Evolutionary conservation across 1,140 invertebrate genomes (phyloP).

Genomic region (Heterodera schachtii): DNA sequence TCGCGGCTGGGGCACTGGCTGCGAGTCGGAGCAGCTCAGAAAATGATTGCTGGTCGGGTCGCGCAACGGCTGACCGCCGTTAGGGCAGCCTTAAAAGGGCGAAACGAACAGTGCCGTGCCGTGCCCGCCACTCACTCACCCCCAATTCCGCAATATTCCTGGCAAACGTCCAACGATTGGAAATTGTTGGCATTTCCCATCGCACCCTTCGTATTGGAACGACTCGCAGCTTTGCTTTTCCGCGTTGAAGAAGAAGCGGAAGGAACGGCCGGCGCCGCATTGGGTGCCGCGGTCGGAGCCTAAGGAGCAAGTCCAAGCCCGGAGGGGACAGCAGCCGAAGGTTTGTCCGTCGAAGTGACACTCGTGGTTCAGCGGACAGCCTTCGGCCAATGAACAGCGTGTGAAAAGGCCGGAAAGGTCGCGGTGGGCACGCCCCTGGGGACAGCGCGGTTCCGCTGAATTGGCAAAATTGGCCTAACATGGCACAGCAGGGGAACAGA

Average conservation of each 20-base stretch:
- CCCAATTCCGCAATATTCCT: slow-evolving; percentile 53
- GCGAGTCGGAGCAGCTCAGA: slow-evolving; percentile 48
- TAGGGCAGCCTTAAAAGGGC: slow-evolving; percentile 56
- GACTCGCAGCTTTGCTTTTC: slow-evolving; percentile 59
- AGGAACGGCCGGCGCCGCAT: slow-evolving; percentile 60
- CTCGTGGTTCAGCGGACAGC: slow-evolving; percentile 51
- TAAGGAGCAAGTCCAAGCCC: slow-evolving; percentile 62
- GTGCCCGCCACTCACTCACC: slow-evolving; percentile 28
- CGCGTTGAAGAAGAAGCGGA: slow-evolving; percentile 61
- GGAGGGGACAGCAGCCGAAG: slow-evolving; percentile 48
- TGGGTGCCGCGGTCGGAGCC: slow-evolving; percentile 60
- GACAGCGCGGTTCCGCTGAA: slow-evolving; percentile 63
- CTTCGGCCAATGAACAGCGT: slow-evolving; percentile 49
- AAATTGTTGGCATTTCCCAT: slow-evolving; percentile 44
- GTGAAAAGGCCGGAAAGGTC: slow-evolving; percentile 56
- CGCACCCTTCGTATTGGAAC: slow-evolving; percentile 57
- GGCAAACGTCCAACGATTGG: slow-evolving; percentile 51
- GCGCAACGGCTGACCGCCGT: slow-evolving; percentile 60
- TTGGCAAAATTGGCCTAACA: slow-evolving; percentile 4
- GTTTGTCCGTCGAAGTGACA: slow-evolving; percentile 48
- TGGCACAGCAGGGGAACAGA: slow-evolving; percentile 29
- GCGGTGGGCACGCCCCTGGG: slow-evolving; percentile 56
- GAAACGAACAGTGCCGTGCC: slow-evolving; percentile 1
- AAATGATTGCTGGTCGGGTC: slow-evolving; percentile 57
- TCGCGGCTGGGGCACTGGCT: slow-evolving; percentile 46